phyloP scores from a whole-genome alignment of 1,140 invertebrate species.

The Calliopsis andreniformis region DNA sequence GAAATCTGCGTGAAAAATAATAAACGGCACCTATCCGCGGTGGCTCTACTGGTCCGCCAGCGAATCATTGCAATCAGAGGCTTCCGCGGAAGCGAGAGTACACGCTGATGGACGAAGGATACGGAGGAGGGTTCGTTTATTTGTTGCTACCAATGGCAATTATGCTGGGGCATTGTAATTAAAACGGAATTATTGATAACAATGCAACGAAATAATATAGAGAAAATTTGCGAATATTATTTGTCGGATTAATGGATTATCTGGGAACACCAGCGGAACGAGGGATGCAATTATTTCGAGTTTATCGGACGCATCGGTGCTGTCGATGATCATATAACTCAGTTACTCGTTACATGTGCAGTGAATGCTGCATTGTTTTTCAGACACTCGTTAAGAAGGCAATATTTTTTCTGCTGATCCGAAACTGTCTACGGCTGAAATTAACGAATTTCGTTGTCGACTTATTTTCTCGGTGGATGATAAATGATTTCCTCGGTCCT shows the following conservation, averaged over 20 bases:
- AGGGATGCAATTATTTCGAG: slow-evolving; percentile 41
- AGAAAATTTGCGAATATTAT: slow-evolving; percentile 53
- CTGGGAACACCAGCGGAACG: slow-evolving; percentile 19
- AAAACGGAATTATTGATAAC: slow-evolving; percentile 57
- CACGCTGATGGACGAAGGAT: neutral
- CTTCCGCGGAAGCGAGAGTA: neutral
- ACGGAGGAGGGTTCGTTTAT: neutral
- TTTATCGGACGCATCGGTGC: neutral
- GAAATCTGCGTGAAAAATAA: slow-evolving; percentile 57
- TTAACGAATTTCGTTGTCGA: slow-evolving; percentile 28
- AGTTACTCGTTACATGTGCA: neutral
- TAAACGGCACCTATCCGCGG: slow-evolving; percentile 37
- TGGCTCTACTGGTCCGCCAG: neutral
- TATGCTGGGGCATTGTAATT: slow-evolving; percentile 49
- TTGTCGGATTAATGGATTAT: slow-evolving; percentile 56
- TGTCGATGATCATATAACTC: neutral
- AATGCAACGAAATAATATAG: slow-evolving; percentile 36
- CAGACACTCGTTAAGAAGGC: slow-evolving; percentile 14
- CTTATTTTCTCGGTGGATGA: neutral
- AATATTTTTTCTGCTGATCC: slow-evolving; percentile 19
- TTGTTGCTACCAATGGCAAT: slow-evolving; percentile 17
- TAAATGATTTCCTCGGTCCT: slow-evolving; percentile 54
- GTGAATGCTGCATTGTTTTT: neutral
- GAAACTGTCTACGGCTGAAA: slow-evolving; percentile 11
- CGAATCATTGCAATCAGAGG: slow-evolving; percentile 29